Evolutionary conservation across 2,797 vertebrate species (phyloP), one percentile per base, ranked within the genome.

Genomic region (Eulemur coronatus): DNA sequence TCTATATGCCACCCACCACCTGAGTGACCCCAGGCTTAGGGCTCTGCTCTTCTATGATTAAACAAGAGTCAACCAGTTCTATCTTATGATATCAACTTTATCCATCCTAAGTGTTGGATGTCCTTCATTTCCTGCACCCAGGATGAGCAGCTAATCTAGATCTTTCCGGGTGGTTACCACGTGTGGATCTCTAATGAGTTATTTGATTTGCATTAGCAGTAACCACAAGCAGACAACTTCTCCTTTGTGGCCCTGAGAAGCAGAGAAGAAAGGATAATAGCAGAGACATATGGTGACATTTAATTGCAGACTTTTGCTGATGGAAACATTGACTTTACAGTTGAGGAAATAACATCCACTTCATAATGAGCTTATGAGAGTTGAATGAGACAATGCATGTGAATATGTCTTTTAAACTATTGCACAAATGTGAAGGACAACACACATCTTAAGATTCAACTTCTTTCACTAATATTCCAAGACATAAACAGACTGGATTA

Each of bases 1-100:
- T 55, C 30, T 84, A 46, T 0, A 1, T 0, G 18, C 30, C 9
- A 1, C 41, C 11, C 22, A 6, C 10, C 20, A 22, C 2, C 9
- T 33, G 13, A 18, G 46, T 2, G 43, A 48, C 6, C 24, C 24
- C 15, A 43, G 35, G 41, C 10, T 59, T n/a, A 69, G 59, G 50
- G 26, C 13, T 91, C 41, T 9, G 61, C 11, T 72, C 61, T 67
- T 59, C 67, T 91, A 15, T 73, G 35, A 72, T 43, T 75, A 26
- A 26, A 78, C 69, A 50, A 55, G 72, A 88, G 35, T 48, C 61
- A 22, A 4, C 5, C 61, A 28, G 65, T 30, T 86, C 46, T 2
- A 11, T 48, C 43, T 43, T 22, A 59, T 10, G 28, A 33, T 46
- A 6, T 8, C 8, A 12, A 57, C 63, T 70, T 55, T 75, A 89